A percentile compares a stretch with the other conserved stretches of the same genome.
Evolutionary conservation across 2,797 vertebrate species (phyloP).

Genomic region (Novumbra hubbsi): DNA sequence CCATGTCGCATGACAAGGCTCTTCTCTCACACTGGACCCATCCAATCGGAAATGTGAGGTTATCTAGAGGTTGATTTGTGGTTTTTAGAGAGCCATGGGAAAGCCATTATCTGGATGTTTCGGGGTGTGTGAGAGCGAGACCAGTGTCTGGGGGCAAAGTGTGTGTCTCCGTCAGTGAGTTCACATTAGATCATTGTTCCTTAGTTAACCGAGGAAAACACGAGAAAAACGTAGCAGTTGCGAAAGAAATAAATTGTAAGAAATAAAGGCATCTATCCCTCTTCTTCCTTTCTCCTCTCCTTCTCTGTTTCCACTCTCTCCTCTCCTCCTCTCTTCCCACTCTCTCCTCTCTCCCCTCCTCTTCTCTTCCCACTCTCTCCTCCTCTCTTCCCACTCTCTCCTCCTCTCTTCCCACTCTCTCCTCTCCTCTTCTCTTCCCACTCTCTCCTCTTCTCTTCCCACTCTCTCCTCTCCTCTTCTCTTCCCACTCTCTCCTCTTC

Average conservation of each 20-base stretch:
- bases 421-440: no score
- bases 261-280: background rate
- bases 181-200: slow-evolving; percentile 17
- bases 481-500: background rate
- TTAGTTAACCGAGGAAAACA: slow-evolving; percentile 44
- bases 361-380: no score
- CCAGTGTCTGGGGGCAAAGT: slow-evolving; percentile 40
- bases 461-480: background rate
- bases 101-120: background rate
- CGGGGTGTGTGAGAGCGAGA: slow-evolving; percentile 37
- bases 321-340: background rate
- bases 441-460: background rate
- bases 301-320: no score
- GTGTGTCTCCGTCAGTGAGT: slow-evolving; percentile 29
- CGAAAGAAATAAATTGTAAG: slow-evolving; percentile 3
- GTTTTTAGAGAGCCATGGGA: background rate
- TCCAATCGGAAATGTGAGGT: background rate
- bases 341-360: background rate
- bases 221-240: slow-evolving; percentile 26
- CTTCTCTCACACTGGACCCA: slow-evolving; percentile 39
- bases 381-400: background rate
- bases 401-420: background rate
- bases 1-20: slow-evolving; percentile 44
- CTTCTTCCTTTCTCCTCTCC: no score
- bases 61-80: background rate